Conservation (phyloP, 1,140 invertebrate species). For the Acarapis woodi region DNA sequence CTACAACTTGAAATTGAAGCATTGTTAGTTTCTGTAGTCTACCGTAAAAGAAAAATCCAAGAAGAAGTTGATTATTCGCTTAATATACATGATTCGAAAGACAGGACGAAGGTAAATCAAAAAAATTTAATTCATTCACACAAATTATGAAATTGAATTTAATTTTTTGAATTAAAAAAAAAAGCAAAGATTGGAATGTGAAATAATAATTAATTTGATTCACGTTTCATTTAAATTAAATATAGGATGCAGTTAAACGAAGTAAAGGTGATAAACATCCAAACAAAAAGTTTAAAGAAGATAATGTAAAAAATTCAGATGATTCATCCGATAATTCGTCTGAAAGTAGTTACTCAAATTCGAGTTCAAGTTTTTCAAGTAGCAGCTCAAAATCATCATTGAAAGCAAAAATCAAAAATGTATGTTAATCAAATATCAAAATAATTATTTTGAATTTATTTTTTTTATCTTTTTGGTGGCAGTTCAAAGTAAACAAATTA, state of each 20-base stretch:
- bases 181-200: background rate
- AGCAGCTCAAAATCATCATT: slow-evolving; percentile 1
- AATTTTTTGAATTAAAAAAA: background rate
- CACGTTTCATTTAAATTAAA: no score
- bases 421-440: background rate
- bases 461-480: background rate
- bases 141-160: background rate
- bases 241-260: no score
- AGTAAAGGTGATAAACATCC: slow-evolving; percentile 1
- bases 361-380: no score
- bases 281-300: slow-evolving; percentile 5
- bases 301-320: background rate
- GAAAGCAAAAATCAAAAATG: slow-evolving; percentile 3
- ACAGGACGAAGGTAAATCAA: slow-evolving; percentile 1
- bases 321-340: slow-evolving; percentile 1
- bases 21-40: slow-evolving; percentile 42
- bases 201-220: no score
- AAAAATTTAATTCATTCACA: background rate
- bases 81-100: slow-evolving; percentile 3
- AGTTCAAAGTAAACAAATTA: slow-evolving; percentile 1
- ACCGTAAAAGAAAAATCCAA: slow-evolving; percentile 39
- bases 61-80: slow-evolving; percentile 24
- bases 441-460: background rate
- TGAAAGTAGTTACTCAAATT: background rate
- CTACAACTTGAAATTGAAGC: slow-evolving; percentile 64